Evolutionary conservation across 2,888 invertebrate genomes (phyloP).

Genomic region (Acronicta aceris): DNA sequence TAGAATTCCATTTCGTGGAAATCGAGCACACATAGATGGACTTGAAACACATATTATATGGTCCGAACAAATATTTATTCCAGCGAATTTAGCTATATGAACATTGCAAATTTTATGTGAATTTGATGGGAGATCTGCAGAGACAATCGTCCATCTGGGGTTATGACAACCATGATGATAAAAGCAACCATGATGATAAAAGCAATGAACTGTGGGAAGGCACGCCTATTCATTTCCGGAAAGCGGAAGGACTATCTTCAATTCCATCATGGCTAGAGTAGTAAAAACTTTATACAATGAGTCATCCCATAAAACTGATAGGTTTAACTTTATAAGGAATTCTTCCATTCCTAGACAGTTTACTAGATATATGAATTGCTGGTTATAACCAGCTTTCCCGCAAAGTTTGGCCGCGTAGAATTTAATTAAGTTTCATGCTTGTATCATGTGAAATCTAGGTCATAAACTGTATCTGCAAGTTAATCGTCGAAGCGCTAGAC

Average conservation of each 20-base stretch:
- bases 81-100: conserved; percentile 4
- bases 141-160: neutral
- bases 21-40: conserved; percentile 16
- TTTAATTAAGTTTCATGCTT: conserved; percentile 25
- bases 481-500: conserved; percentile 15
- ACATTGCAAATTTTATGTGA: neutral
- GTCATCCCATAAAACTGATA: conserved; percentile 29
- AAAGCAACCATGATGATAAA: neutral
- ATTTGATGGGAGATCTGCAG: neutral
- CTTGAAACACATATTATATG: conserved; percentile 35
- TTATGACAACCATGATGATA: neutral
- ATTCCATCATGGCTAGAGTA: conserved; percentile 9
- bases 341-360: conserved; percentile 18
- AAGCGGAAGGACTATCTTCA: conserved; percentile 13
- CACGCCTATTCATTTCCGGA: conserved; percentile 8
- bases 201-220: neutral
- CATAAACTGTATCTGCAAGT: conserved; percentile 32
- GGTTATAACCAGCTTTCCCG: conserved; percentile 19
- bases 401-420: conserved; percentile 10
- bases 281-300: conserved; percentile 23
- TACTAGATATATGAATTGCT: conserved; percentile 9
- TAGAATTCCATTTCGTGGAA: conserved; percentile 23
- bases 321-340: conserved; percentile 24
- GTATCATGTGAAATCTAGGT: conserved; percentile 36
- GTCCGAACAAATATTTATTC: conserved; percentile 29